phyloP scores from a whole-genome alignment of 2,113 vertebrate species.

The Nannospalax galili region DNA sequence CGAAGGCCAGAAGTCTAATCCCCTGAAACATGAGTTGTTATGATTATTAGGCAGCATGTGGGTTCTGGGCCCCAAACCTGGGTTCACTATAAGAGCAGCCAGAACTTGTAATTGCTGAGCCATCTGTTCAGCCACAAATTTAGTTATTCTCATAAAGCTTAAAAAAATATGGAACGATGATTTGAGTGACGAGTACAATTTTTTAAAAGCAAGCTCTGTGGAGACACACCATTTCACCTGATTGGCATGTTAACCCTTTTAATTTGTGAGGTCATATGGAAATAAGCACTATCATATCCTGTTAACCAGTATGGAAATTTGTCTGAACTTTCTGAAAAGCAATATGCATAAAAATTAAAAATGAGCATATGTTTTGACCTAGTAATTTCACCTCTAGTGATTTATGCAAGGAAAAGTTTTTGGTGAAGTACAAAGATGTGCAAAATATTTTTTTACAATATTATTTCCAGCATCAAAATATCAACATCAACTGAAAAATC shows the following conservation, averaged over 20 bases:
- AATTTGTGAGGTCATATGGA: constrained; percentile 6
- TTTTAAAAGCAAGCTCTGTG: not conserved
- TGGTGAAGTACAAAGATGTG: not conserved
- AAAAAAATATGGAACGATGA: not conserved
- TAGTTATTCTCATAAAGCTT: not conserved
- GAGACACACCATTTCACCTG: constrained; percentile 10
- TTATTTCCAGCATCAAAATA: constrained; percentile 29
- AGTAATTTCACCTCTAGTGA: constrained; percentile 46
- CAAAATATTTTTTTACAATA: not conserved
- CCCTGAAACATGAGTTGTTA: no score
- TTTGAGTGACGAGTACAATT: not conserved
- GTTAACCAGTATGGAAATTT: constrained; percentile 38
- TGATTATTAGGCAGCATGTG: no score
- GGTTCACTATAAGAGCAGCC: no score
- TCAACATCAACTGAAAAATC: constrained; percentile 36
- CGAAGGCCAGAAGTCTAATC: no score
- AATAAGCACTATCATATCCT: constrained; percentile 21
- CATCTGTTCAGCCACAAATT: no score
- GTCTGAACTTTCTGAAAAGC: constrained; percentile 37
- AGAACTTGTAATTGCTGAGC: no score
- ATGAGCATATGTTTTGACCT: constrained; percentile 31
- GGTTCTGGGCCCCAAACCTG: no score
- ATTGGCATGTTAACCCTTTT: not conserved
- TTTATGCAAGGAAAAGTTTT: constrained; percentile 64
- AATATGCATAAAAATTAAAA: constrained; percentile 68